Evolutionary conservation across 2,113 vertebrate genomes (phyloP).

Genomic region (Actinemys pallida): DNA sequence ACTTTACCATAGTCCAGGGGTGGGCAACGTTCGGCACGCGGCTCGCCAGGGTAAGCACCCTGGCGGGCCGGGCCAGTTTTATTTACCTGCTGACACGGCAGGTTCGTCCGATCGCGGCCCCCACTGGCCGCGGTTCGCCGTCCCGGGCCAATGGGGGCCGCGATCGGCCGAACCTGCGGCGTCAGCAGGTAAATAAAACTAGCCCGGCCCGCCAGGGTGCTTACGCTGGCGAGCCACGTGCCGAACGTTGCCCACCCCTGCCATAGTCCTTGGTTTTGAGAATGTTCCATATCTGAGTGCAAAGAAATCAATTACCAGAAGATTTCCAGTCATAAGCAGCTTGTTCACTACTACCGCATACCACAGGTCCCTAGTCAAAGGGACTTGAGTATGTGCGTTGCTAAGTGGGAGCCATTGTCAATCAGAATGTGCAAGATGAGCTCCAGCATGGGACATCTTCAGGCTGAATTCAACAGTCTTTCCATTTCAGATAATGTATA

Average conservation of each 20-base stretch:
- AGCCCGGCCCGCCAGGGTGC: no score
- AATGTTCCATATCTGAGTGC: neutral
- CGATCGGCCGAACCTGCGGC: no score
- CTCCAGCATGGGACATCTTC: neutral
- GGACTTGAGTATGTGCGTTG: neutral
- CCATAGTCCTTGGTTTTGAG: neutral
- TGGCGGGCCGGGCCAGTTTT: no score
- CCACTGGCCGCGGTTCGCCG: no score
- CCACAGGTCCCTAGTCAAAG: neutral
- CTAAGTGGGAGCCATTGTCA: neutral
- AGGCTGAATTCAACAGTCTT: neutral
- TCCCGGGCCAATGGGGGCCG: no score
- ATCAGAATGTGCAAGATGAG: neutral
- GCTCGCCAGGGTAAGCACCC: no score
- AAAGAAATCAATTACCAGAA: neutral
- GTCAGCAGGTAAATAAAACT: no score
- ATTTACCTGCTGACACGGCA: no score
- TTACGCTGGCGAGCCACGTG: no score
- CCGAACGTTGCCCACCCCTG: no score
- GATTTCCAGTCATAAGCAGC: neutral
- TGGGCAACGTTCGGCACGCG: no score
- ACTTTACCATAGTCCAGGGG: neutral
- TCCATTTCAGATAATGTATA: neutral
- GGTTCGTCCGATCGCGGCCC: no score
- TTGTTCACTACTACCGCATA: neutral